Base-by-base conservation (phyloP, 2,113 vertebrate species). In the Penelope pileata region DNA sequence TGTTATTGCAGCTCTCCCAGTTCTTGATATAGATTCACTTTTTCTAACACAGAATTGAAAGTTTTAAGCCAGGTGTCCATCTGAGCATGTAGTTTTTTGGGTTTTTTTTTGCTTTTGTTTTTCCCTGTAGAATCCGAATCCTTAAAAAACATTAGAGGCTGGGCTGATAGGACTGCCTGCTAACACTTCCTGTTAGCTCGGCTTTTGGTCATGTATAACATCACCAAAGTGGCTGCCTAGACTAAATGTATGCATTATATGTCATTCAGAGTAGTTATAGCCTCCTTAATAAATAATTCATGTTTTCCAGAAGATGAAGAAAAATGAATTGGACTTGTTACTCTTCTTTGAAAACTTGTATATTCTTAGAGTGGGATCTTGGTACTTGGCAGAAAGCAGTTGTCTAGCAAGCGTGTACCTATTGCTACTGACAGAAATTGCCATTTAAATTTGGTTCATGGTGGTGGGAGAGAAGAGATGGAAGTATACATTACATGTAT, bases 161-260 rank as follows among this genome's bases (percentile, higher is more conserved):
- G n/a, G 8, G 22, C 36, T 34, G n/a, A 63, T 3, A 77, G 12
- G 9, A 67, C 40, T 36, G 27, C 12, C 40, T 78, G 16, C 22
- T 34, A 30, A 60, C 17, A 60, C 3, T 47, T 45, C 30, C 48
- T 40, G 19, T 36, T 48, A 77, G 43, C 29, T 16, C 6, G 18
- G 15, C 16, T 75, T 84, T 69, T 30, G 29, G 10, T n/a, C 42
- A 10, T 48, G 45, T 48, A 5, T 32, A 69, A 42, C 54, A 48
- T 70, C 27, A 9, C 13, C 32, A n/a, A 29, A 81, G n/a, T 18
- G 32, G 68, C 47, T 21, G 9, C 40, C 72, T 7, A 36, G 29
- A 24, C 21, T 34, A 48, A 73, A 53, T 5, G 1, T 8, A 63
- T 3, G 9, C 21, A 23, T 22, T 32, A 10, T 3, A 0, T 36